These are phyloP conservation scores for Gari tellinella DNA, from an alignment of 2,888 invertebrate species.

Conservation along the genomic window DNA sequence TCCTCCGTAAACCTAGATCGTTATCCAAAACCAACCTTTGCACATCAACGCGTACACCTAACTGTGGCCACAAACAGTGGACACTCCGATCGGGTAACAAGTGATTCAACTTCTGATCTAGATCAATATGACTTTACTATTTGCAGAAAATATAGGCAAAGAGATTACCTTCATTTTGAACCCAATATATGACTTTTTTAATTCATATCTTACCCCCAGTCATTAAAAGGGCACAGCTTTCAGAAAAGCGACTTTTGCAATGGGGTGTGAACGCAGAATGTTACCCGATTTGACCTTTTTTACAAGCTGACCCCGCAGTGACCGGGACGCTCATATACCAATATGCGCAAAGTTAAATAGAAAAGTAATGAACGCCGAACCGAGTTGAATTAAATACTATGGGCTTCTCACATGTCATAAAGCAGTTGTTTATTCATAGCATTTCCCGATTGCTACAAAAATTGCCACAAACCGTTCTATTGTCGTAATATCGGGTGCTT, in stretches of 20 bases:
- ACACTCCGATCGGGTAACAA: too few relatives aligned
- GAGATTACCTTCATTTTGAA: too few relatives aligned
- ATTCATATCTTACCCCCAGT: too few relatives aligned
- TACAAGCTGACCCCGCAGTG: conserved; percentile 49
- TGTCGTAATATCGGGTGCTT: too few relatives aligned
- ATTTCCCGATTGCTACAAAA: conserved; percentile 41
- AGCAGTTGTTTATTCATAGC: conserved; percentile 35
- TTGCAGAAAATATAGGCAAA: too few relatives aligned
- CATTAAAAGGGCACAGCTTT: too few relatives aligned
- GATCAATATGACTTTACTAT: too few relatives aligned
- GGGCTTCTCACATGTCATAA: conserved; percentile 44
- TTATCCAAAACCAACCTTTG: conserved; percentile 5
- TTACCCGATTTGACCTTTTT: conserved; percentile 58
- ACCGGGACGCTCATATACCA: conserved; percentile 48
- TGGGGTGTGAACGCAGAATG: conserved; percentile 25
- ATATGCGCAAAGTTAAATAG: conserved; percentile 56
- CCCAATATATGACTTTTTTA: too few relatives aligned
- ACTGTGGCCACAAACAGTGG: too few relatives aligned
- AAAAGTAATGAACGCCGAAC: conserved; percentile 30
- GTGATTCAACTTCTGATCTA: too few relatives aligned
- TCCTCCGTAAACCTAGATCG: background rate
- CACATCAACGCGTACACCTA: too few relatives aligned
- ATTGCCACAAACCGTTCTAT: conserved; percentile 13
- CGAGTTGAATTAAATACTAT: too few relatives aligned
- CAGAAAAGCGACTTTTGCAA: conserved; percentile 14